Evolutionary conservation across 2,113 vertebrate genomes (phyloP).

Genomic region (Eolophus roseicapilla): DNA sequence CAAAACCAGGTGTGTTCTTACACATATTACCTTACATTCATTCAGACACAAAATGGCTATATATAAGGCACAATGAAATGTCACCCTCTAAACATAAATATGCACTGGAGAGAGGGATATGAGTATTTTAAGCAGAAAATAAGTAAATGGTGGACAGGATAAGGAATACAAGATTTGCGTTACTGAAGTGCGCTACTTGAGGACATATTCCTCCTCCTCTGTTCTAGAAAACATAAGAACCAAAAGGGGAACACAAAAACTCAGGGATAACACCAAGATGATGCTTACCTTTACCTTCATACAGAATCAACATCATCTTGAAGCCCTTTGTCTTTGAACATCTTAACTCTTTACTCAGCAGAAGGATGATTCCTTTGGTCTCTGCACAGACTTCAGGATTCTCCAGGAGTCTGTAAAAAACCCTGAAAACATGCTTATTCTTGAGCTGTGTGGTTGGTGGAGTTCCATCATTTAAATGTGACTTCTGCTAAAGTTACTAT

Average conservation of each 20-base stretch:
- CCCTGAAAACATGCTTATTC: not conserved
- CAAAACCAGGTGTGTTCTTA: not conserved
- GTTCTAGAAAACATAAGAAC: not conserved
- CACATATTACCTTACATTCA: not conserved
- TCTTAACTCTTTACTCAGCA: not conserved
- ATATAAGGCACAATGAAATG: not conserved
- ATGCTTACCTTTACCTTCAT: not conserved
- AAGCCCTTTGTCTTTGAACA: not conserved
- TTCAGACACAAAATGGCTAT: not conserved
- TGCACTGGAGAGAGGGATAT: not conserved
- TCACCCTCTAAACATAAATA: not conserved
- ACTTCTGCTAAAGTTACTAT: not conserved
- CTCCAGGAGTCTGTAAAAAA: not conserved
- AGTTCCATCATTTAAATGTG: not conserved
- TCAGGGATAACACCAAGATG: not conserved
- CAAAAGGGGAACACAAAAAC: not conserved
- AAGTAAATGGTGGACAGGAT: not conserved
- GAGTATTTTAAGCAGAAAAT: not conserved
- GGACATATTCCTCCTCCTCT: not conserved
- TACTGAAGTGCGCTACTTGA: not conserved
- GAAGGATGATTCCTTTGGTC: rapidly evolving
- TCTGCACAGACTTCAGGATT: not conserved
- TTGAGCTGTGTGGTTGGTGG: not conserved
- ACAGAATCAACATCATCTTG: not conserved
- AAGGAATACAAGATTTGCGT: not conserved